Evolutionary conservation across 1,140 invertebrate species (phyloP).

Genomic region (Sminthurides bifidus): DNA sequence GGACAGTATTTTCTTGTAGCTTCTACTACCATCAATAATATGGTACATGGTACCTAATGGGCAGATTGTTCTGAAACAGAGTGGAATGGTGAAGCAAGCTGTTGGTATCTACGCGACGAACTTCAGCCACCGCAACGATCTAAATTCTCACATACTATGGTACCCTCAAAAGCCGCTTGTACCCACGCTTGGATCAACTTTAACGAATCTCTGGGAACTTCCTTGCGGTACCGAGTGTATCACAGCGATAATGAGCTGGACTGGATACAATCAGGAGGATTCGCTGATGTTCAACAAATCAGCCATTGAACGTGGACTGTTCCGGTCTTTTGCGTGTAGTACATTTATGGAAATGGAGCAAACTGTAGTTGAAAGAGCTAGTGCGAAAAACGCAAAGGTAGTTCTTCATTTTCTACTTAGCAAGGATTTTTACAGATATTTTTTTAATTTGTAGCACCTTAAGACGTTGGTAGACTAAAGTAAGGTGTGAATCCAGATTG

Average conservation of each 20-base stretch:
- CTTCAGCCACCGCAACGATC: constrained; percentile 97
- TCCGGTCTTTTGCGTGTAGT: constrained; percentile 93
- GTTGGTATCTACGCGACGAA: constrained; percentile 99
- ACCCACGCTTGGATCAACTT: constrained; percentile 93
- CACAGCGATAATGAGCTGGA: constrained; percentile 95
- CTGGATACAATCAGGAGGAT: constrained; percentile 98
- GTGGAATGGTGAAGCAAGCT: constrained; percentile 91
- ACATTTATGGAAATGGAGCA: too few species aligned
- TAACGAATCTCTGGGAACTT: constrained; percentile 83
- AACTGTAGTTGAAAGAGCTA: too few species aligned
- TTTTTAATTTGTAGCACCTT: too few species aligned
- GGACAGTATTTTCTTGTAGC: too few species aligned
- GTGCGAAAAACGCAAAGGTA: too few species aligned
- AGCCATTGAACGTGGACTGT: constrained; percentile 94
- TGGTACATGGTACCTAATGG: too few species aligned
- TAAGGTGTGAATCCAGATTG: too few species aligned
- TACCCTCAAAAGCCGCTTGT: constrained; percentile 98
- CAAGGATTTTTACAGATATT: too few species aligned
- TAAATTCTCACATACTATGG: constrained; percentile 89
- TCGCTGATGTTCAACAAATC: constrained; percentile 96
- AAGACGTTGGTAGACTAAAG: too few species aligned
- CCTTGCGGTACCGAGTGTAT: constrained; percentile 94
- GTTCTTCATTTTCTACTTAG: too few species aligned
- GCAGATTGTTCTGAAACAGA: background rate
- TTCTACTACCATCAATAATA: too few species aligned